Base-by-base conservation (phyloP, 2,113 vertebrate genomes). In the Heterochromis multidens region DNA sequence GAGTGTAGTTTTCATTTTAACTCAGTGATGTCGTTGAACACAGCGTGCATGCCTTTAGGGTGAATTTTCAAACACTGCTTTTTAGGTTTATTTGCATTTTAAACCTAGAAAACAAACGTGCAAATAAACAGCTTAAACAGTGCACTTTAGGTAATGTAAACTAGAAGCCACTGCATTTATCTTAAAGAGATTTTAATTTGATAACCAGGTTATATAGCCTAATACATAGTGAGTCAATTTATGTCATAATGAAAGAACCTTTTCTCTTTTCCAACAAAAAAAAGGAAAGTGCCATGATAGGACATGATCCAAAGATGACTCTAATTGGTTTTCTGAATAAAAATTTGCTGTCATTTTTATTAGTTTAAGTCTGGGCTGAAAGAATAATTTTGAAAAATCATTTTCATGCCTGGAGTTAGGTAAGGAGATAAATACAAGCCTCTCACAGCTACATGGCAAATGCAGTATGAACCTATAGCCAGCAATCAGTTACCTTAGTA, bases 1-100 rank as follows among this genome's bases (percentile, higher is more conserved):
- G 88, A 85, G 88, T 89, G 89, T 86, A 81, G 86, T 87, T 91
- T 92, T 91, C 88, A 72, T 90, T 93, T 85, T 82, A 87, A 90
- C 85, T 59, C 77, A 81, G 89, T 85, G 89, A 92, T 89, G 93
- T 91, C 90, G 83, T 49, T 92, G 91, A 93, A 84, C 86, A 65
- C 89, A 86, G 89, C 85, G 0, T 82, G 85, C 82, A 23, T 70
- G 81, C 87, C 92, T 87, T 82, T 2, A 14, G 90, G 88, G 87
- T 16, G 27, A 52, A 77, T 81, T 89, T 87, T 79, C 86, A 92
- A 93, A 90, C 40, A 57, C 87, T 23, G 60, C 72, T 82, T 85
- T 88, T 76, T 14, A 70, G 63, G 25, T 92, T 79, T 74, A 88
- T 93, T 93, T 89, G 84, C 85, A 87, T 91, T 90, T 87, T 77